Base-by-base conservation (phyloP, 2,113 vertebrate genomes). In the Elgaria multicarinata region DNA sequence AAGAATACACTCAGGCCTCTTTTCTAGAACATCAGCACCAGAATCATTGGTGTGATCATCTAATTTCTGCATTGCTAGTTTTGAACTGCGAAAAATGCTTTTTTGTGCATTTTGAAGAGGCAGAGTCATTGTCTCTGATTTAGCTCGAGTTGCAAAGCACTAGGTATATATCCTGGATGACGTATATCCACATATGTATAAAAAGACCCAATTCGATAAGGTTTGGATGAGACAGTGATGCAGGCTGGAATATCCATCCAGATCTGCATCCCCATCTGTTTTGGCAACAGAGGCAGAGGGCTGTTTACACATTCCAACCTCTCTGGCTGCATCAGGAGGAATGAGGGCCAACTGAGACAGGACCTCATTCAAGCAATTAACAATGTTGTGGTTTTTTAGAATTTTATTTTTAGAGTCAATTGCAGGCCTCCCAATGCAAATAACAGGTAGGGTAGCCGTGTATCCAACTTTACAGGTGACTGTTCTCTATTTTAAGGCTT, bases 1-100 rank as follows among this genome's bases (percentile, higher is more conserved):
- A 84, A 90, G 94, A 87, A 85, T 76, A 74, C 46, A 24, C 75
- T 55, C 83, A 39, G 22, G 72, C 50, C 71, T 82, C 58, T 93
- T 87, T 90, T 75, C 28, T 79, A 90, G 90, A 84, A 42, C 67
- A 93, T 91, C 42, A 46, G 76, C 88, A 80, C 84, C 72, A 42
- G 82, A 39, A n/a, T n/a, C n/a, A n/a, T n/a, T n/a, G n/a, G 86
- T 83, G 62, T 82, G 88, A 91, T 89, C 83, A 50, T 0, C 44
- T 50, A 50, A 78, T 62, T 71, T 85, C 85, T 53, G 82, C 58
- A 90, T 91, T 88, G 86, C 39, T 0, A 0, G 39, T 76, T 86
- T 90, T 50, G 67, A 81, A 83, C 85, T 88, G 66, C 79, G n/a
- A 46, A 18, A 83, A 71, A 50, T 31, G 24, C 42, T 14, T 44